These are phyloP conservation scores for Hypotaenidia okinawae DNA, from an alignment of 2,797 vertebrate genomes.

Conservation along the genomic window DNA sequence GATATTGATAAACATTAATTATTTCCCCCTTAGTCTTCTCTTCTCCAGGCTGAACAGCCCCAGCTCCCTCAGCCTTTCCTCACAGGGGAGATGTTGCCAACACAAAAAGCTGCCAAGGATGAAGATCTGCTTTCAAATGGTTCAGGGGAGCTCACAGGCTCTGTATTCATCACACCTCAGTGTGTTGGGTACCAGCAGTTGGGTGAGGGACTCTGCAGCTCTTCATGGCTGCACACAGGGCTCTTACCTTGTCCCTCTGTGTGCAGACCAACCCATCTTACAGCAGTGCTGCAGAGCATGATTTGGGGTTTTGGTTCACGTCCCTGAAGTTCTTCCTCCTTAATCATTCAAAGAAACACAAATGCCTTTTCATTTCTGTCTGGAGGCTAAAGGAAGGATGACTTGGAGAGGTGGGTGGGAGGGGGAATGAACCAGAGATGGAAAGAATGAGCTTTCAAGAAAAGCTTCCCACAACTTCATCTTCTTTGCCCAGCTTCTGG, in stretches of 20 bases:
- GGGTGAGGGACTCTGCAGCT: background rate
- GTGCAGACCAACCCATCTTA: accelerated
- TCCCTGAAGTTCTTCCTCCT: background rate
- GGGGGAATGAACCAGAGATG: background rate
- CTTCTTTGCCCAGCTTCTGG: background rate
- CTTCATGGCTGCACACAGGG: background rate
- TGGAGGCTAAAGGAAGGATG: background rate
- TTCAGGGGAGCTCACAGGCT: background rate
- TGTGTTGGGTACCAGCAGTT: background rate
- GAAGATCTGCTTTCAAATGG: background rate
- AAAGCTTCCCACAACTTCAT: background rate
- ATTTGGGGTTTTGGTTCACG: background rate
- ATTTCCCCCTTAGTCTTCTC: too few relatives aligned
- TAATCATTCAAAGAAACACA: background rate
- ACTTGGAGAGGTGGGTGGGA: background rate
- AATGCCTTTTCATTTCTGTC: background rate
- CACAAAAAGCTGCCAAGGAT: background rate
- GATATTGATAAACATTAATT: too few relatives aligned
- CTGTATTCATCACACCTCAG: accelerated
- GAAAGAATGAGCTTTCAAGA: slow-evolving; percentile 8
- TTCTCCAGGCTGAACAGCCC: too few relatives aligned
- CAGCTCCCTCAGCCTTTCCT: too few relatives aligned
- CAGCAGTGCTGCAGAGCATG: accelerated
- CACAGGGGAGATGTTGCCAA: background rate
- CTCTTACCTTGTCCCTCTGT: background rate